Conservation (phyloP, 2,888 invertebrate genomes). For the Athalia cordata region DNA sequence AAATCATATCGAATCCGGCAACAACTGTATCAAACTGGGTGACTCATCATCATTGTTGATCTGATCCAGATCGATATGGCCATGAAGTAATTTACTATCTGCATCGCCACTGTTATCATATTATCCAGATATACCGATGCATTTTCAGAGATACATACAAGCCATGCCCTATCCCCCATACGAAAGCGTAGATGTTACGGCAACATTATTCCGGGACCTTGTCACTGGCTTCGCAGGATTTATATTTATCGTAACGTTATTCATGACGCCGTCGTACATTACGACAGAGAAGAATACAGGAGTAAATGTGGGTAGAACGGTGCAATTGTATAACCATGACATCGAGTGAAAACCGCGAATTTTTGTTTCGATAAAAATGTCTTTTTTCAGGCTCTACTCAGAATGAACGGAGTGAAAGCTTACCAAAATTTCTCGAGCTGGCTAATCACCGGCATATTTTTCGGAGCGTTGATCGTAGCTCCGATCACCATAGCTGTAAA, state of each 20-base stretch:
- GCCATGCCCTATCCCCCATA: slow-evolving; percentile 69
- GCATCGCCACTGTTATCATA: too few species aligned
- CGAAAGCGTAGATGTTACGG: slow-evolving; percentile 56
- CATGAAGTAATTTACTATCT: too few species aligned
- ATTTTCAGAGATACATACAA: slow-evolving; percentile 63
- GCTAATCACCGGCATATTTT: slow-evolving; percentile 63
- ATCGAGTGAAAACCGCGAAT: too few species aligned
- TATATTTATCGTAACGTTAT: slow-evolving; percentile 66
- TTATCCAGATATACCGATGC: not conserved
- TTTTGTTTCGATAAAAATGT: not conserved
- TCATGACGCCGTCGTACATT: slow-evolving; percentile 64
- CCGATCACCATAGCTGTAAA: slow-evolving; percentile 64
- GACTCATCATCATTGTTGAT: too few species aligned
- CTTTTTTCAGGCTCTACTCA: slow-evolving; percentile 65
- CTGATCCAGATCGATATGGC: too few species aligned
- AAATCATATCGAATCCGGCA: too few species aligned
- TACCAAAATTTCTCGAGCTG: slow-evolving; percentile 68
- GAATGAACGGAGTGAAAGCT: slow-evolving; percentile 69
- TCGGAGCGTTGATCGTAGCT: slow-evolving; percentile 62
- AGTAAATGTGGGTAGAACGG: slow-evolving; percentile 62
- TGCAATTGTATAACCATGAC: too few species aligned
- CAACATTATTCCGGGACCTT: slow-evolving; percentile 54
- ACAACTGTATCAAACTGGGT: too few species aligned
- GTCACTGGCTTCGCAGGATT: slow-evolving; percentile 61
- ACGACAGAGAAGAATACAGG: slow-evolving; percentile 69